Conservation (phyloP, 1,140 invertebrate species). For the Harlomillsia oculata region DNA sequence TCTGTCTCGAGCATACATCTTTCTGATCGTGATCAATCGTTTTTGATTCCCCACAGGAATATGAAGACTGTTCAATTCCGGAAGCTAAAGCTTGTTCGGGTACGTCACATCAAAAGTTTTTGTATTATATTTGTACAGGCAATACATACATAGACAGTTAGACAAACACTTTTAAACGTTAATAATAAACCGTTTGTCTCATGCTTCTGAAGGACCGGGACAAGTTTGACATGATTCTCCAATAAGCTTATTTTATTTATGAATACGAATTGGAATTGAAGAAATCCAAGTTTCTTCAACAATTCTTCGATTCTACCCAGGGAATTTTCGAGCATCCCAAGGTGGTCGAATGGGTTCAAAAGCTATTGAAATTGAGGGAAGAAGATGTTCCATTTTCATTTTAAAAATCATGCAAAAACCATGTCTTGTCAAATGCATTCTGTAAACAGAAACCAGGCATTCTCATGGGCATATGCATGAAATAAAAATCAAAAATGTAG, state of each 20-base stretch:
- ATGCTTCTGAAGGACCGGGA: constrained; percentile 96
- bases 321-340: constrained; percentile 65
- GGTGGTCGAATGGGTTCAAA: constrained; percentile 38
- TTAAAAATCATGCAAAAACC: background rate
- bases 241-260: constrained; percentile 61
- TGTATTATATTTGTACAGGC: too few relatives aligned
- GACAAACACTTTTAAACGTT: too few relatives aligned
- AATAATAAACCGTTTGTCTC: too few relatives aligned
- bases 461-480: too few relatives aligned
- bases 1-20: too few relatives aligned
- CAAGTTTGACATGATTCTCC: constrained; percentile 86
- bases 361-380: constrained; percentile 38
- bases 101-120: too few relatives aligned
- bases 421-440: too few relatives aligned
- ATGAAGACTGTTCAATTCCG: constrained; percentile 70
- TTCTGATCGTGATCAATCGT: too few relatives aligned
- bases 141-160: too few relatives aligned
- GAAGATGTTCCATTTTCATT: constrained; percentile 17
- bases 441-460: too few relatives aligned
- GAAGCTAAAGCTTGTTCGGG: constrained; percentile 83
- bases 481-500: too few relatives aligned
- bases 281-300: constrained; percentile 56
- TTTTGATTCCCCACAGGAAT: too few relatives aligned
- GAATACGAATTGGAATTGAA: constrained; percentile 82
- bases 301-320: constrained; percentile 78